Evolutionary conservation across 2,113 vertebrate genomes (phyloP).

Genomic region (Serranochromis macrocephalus): DNA sequence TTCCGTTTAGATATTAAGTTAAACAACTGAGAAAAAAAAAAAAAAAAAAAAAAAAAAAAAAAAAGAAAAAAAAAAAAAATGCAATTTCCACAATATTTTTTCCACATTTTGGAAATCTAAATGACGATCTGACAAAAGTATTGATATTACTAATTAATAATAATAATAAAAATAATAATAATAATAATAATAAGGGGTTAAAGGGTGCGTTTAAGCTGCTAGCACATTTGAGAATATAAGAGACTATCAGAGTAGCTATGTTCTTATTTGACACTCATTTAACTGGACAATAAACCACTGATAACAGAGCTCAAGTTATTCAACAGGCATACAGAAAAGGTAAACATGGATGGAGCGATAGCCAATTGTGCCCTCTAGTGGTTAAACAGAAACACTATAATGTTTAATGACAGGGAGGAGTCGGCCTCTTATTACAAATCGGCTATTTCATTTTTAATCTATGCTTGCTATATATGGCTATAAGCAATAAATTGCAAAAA

Average conservation of each 20-base stretch:
- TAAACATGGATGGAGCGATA: not conserved
- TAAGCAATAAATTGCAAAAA: not conserved
- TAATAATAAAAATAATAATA: not conserved
- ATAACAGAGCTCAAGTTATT: not conserved
- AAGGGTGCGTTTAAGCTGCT: fast-evolving
- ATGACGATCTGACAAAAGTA: not conserved
- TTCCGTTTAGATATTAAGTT: not conserved
- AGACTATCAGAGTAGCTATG: not conserved
- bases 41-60: fast-evolving
- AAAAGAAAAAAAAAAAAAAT: fast-evolving
- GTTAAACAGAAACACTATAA: not conserved
- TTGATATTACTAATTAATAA: not conserved
- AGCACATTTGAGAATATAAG: not conserved
- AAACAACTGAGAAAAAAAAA: not conserved
- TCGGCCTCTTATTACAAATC: not conserved
- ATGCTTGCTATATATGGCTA: not conserved
- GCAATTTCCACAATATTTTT: not conserved
- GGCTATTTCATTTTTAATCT: not conserved
- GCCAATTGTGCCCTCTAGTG: not conserved
- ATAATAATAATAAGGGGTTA: not conserved
- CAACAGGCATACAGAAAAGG: not conserved
- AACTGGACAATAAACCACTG: not conserved
- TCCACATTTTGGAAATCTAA: not conserved
- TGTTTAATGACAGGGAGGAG: not conserved
- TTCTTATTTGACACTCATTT: not conserved